Evolutionary conservation across 2,888 invertebrate genomes (phyloP).

Genomic region (Morpho achilles): DNA sequence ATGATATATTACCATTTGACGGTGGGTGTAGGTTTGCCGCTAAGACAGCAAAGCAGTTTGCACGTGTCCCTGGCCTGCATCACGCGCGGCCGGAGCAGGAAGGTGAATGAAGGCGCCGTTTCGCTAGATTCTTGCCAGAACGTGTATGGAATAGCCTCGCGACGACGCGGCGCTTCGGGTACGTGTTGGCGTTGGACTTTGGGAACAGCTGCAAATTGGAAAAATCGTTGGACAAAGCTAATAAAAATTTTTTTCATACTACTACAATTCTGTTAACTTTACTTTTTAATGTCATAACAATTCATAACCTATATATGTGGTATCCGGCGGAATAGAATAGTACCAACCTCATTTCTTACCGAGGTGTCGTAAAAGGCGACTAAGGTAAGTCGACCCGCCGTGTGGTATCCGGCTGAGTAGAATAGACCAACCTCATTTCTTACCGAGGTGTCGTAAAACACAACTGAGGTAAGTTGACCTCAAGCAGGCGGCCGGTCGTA

Average conservation of each 20-base stretch:
- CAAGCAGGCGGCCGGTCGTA: too few species aligned
- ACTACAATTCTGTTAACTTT: too few species aligned
- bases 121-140: constrained; percentile 96
- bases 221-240: neutral
- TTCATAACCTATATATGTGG: too few species aligned
- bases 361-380: too few species aligned
- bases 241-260: neutral
- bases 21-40: constrained; percentile 95
- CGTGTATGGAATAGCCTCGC: constrained; percentile 90
- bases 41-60: constrained; percentile 97
- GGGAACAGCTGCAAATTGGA: constrained; percentile 81
- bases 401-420: too few species aligned
- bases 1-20: constrained; percentile 85
- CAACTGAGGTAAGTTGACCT: too few species aligned
- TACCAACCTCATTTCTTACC: too few species aligned
- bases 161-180: constrained; percentile 86
- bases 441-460: too few species aligned
- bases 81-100: constrained; percentile 98
- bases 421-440: too few species aligned
- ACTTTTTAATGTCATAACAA: too few species aligned
- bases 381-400: too few species aligned
- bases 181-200: constrained; percentile 86
- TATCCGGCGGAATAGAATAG: too few species aligned
- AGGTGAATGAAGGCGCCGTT: constrained; percentile 97
- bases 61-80: constrained; percentile 98